These are phyloP conservation scores for Pseudomyrmex cubaensis DNA, from an alignment of 1,140 invertebrate species.

Conservation along the genomic window DNA sequence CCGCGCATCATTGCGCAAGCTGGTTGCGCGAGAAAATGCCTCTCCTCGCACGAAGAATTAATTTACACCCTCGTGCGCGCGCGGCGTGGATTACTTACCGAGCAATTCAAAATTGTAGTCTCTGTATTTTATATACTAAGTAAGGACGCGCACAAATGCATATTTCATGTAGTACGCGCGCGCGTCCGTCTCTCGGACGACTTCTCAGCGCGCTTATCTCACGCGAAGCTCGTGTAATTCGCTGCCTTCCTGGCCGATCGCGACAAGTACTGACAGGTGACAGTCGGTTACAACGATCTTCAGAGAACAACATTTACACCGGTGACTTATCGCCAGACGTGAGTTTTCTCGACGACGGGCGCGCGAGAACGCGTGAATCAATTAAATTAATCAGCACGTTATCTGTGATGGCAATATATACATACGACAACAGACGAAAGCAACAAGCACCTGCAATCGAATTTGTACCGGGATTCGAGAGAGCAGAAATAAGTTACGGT, in stretches of 20 bases:
- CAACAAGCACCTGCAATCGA: background rate
- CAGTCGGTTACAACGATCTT: conserved; percentile 50
- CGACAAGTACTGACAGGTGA: conserved; percentile 29
- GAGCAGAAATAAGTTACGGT: background rate
- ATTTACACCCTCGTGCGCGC: conserved; percentile 34
- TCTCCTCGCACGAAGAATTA: conserved; percentile 32
- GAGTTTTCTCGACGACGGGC: background rate
- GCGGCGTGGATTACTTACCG: background rate
- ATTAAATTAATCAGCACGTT: conserved; percentile 19
- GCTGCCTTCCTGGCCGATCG: conserved; percentile 52
- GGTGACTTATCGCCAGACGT: conserved; percentile 1
- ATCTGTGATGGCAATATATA: background rate
- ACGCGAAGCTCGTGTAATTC: conserved; percentile 48
- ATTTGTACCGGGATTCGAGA: conserved; percentile 12
- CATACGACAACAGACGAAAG: background rate
- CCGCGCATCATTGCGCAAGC: conserved; percentile 46
- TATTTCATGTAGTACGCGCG: conserved; percentile 59
- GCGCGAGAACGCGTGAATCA: background rate
- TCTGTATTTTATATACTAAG: too few relatives aligned
- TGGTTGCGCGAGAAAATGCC: background rate
- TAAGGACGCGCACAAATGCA: conserved; percentile 54
- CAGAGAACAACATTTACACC: conserved; percentile 36
- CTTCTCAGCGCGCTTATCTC: conserved; percentile 68
- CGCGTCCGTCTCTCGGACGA: background rate
- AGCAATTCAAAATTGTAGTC: background rate